phyloP scores from a whole-genome alignment of 1,140 invertebrate species.

The Philaenus spumarius region DNA sequence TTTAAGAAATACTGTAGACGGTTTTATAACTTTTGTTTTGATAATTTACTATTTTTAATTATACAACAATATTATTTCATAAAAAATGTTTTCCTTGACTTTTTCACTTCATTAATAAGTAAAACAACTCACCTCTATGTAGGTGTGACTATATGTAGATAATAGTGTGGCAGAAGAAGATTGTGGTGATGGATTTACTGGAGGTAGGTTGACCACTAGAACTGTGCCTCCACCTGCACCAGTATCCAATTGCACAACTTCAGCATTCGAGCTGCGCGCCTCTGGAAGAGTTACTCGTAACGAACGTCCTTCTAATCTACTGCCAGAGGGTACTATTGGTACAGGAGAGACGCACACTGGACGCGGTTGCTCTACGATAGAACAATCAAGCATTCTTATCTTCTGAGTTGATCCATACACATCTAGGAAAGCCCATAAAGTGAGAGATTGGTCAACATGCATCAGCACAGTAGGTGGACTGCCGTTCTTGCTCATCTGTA shows the following conservation, averaged over 20 bases:
- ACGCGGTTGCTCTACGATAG: slow-evolving; percentile 27
- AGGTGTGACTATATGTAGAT: slow-evolving; percentile 52
- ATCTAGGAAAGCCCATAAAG: slow-evolving; percentile 93
- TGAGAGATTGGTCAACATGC: slow-evolving; percentile 86
- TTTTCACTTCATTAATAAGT: too few relatives aligned
- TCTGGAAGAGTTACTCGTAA: slow-evolving; percentile 24
- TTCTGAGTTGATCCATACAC: slow-evolving; percentile 90
- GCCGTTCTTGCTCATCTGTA: slow-evolving; percentile 84
- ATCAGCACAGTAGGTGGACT: slow-evolving; percentile 73
- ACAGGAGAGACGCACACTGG: slow-evolving; percentile 5
- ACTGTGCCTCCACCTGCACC: slow-evolving; percentile 55
- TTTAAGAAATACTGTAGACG: too few relatives aligned
- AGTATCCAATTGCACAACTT: slow-evolving; percentile 14
- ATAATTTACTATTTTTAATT: too few relatives aligned
- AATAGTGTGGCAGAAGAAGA: slow-evolving; percentile 38
- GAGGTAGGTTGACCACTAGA: slow-evolving; percentile 72
- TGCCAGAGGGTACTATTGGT: slow-evolving; percentile 22
- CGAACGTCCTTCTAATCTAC: slow-evolving; percentile 10
- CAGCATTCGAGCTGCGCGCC: background rate
- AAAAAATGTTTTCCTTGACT: too few relatives aligned
- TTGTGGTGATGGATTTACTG: slow-evolving; percentile 40
- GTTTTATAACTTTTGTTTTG: too few relatives aligned
- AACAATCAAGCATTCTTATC: slow-evolving; percentile 59
- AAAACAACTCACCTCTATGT: slow-evolving; percentile 51
- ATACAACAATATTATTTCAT: too few relatives aligned